Conservation (phyloP, 2,888 invertebrate species). For the Hofmannophila pseudospretella region DNA sequence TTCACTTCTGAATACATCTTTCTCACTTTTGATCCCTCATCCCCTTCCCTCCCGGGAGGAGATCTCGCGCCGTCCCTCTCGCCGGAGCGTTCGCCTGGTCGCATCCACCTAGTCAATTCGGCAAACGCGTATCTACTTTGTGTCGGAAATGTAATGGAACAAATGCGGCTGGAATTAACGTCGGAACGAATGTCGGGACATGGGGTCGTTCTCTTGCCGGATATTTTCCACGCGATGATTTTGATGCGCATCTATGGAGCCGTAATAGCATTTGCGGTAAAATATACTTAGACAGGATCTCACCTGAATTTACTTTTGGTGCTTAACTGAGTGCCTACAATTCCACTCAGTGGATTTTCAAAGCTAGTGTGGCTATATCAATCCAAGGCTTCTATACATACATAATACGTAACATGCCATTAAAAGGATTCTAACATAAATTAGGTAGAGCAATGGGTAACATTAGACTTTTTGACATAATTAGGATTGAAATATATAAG, state of each 20-base stretch:
- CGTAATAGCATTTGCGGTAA: slow-evolving; percentile 52
- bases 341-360: not conserved
- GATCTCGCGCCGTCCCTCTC: slow-evolving; percentile 52
- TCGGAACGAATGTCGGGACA: slow-evolving; percentile 73
- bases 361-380: too few relatives aligned
- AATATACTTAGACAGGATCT: too few relatives aligned
- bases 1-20: slow-evolving; percentile 83
- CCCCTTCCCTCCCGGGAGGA: slow-evolving; percentile 41
- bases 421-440: too few relatives aligned
- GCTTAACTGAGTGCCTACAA: slow-evolving; percentile 10
- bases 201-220: slow-evolving; percentile 66
- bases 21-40: slow-evolving; percentile 74
- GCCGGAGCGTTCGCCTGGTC: slow-evolving; percentile 61
- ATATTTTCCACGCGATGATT: slow-evolving; percentile 76
- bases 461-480: too few relatives aligned
- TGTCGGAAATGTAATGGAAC: slow-evolving; percentile 79
- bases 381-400: too few relatives aligned
- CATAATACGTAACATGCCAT: too few relatives aligned
- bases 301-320: slow-evolving; percentile 18
- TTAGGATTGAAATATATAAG: too few relatives aligned
- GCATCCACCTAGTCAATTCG: slow-evolving; percentile 77
- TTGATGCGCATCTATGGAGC: slow-evolving; percentile 64
- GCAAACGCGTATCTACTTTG: slow-evolving; percentile 77
- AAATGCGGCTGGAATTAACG: slow-evolving; percentile 78
- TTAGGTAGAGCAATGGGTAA: too few relatives aligned